Evolutionary conservation across 2,113 vertebrate genomes (phyloP).

Genomic region (Nycticorax nycticorax): DNA sequence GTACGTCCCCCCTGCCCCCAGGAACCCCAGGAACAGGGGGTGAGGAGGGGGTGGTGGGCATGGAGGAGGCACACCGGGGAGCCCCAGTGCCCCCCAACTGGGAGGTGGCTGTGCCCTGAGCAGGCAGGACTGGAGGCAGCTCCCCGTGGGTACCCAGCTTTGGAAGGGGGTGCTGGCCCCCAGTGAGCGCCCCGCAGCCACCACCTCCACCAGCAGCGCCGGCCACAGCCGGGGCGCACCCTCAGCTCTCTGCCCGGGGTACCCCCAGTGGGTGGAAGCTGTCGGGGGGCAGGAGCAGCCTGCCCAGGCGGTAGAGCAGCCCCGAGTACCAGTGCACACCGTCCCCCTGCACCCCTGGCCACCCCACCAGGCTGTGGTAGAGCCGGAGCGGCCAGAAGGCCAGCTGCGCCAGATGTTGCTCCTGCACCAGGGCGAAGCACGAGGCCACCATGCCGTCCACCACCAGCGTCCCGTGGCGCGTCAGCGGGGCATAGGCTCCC

Average conservation of each 20-base stretch:
- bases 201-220: slow-evolving; percentile 3
- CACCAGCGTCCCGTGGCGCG: slow-evolving; percentile 88
- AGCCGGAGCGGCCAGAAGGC: slow-evolving; percentile 88
- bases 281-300: slow-evolving; percentile 79
- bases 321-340: slow-evolving; percentile 94
- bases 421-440: slow-evolving; percentile 90
- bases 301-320: slow-evolving; percentile 87
- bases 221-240: not conserved
- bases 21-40: not conserved
- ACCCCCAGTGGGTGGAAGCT: slow-evolving; percentile 89
- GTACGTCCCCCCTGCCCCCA: not conserved
- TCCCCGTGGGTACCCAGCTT: not conserved
- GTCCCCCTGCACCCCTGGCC: slow-evolving; percentile 69
- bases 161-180: not conserved
- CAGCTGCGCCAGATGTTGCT: slow-evolving; percentile 88
- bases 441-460: slow-evolving; percentile 91
- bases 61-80: not conserved
- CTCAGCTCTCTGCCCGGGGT: slow-evolving; percentile 78
- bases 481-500: slow-evolving; percentile 91
- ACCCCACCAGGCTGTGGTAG: slow-evolving; percentile 79
- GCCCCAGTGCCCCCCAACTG: not conserved
- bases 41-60: not conserved
- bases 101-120: not conserved
- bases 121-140: not conserved
- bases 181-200: not conserved